A percentile compares a stretch with the other conserved stretches of the same genome.
Evolutionary conservation across 2,113 vertebrate genomes (phyloP).

Genomic region (Lutjanus erythropterus): DNA sequence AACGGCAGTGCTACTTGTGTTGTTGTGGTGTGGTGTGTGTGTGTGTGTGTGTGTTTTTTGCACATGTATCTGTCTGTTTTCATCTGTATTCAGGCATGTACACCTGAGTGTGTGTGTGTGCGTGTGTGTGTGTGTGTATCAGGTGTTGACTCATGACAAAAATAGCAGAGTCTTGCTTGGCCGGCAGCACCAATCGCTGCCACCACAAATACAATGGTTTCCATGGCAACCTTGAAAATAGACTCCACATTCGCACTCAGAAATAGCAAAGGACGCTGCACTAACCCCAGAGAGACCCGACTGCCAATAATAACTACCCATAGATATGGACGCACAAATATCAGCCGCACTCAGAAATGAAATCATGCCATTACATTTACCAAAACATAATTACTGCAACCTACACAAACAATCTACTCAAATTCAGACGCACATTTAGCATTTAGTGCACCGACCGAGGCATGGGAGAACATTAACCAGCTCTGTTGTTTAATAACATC

Average conservation of each 20-base stretch:
- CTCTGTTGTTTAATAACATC: slow-evolving; percentile 48
- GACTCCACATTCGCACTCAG: slow-evolving; percentile 82
- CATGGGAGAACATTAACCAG: slow-evolving; percentile 48
- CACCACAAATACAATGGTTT: slow-evolving; percentile 88
- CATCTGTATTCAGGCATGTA: slow-evolving; percentile 45
- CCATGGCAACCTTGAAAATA: slow-evolving; percentile 87
- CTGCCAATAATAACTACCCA: slow-evolving; percentile 74
- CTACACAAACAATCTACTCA: slow-evolving; percentile 66
- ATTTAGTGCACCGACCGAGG: slow-evolving; percentile 12
- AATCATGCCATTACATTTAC: slow-evolving; percentile 63
- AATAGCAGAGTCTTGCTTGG: slow-evolving; percentile 86
- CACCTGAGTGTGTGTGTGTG: slow-evolving; percentile 17
- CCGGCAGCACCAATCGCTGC: slow-evolving; percentile 85
- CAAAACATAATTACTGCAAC: slow-evolving; percentile 65
- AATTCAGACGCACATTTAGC: slow-evolving; percentile 52
- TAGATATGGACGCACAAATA: slow-evolving; percentile 62
- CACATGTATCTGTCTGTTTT: slow-evolving; percentile 8
- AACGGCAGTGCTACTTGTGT: neutral
- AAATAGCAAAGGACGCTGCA: slow-evolving; percentile 80
- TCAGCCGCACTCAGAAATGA: slow-evolving; percentile 56
- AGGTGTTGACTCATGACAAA: slow-evolving; percentile 87
- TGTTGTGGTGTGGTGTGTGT: neutral
- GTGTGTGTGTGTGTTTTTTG: slow-evolving; percentile 5
- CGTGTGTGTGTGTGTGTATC: slow-evolving; percentile 57
- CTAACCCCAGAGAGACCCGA: slow-evolving; percentile 73